These are phyloP conservation scores for Plestiodon gilberti DNA, from an alignment of 2,113 vertebrate species.

Conservation along the genomic window DNA sequence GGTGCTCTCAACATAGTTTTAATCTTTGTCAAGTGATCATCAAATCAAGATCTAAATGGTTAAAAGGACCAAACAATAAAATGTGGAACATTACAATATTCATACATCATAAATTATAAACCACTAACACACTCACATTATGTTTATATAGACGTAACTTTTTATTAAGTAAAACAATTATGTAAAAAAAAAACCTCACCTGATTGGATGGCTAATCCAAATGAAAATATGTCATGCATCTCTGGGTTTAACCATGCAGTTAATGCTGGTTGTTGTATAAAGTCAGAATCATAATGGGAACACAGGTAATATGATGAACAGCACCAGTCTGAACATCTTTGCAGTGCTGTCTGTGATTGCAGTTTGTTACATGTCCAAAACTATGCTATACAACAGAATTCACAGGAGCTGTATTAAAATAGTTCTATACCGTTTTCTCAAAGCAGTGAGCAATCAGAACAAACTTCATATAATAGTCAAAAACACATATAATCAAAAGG, in stretches of 20 bases:
- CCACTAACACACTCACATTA: background rate
- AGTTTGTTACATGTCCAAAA: background rate
- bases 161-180: background rate
- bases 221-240: background rate
- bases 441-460: no score
- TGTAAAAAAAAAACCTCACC: no score
- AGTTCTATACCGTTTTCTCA: background rate
- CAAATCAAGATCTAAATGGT: no score
- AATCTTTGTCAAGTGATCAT: no score
- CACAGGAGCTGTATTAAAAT: background rate
- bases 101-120: no score
- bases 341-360: background rate
- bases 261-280: background rate
- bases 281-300: background rate
- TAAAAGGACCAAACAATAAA: no score
- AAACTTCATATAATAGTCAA: no score
- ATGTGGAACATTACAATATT: no score
- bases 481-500: no score
- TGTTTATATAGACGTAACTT: no score
- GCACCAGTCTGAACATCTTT: background rate
- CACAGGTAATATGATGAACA: background rate
- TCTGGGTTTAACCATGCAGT: background rate
- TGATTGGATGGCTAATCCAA: background rate
- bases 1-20: no score
- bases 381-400: background rate